Evolutionary conservation across 2,888 invertebrate genomes (phyloP), one percentile per base, ranked within the genome.

Genomic region (Acleris sparsana): DNA sequence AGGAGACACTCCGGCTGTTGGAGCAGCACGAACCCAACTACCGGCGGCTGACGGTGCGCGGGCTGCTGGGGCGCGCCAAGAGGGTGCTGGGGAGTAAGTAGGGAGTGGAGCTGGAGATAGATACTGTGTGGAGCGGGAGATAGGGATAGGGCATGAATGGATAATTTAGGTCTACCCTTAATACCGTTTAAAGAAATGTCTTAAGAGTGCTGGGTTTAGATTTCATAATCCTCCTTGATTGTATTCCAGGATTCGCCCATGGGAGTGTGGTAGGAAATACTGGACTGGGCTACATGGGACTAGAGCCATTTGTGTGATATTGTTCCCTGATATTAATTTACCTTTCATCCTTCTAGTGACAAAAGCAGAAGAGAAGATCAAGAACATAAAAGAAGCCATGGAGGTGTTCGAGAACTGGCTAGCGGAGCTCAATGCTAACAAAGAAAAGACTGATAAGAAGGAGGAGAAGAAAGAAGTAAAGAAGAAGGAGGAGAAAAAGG

Each of bases 351-450:
- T 84, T 77, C n/a, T 87, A 93, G 94, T 95, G 84, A 96, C 95
- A 56, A 95, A 95, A 78, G 95, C 95, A 43, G 94, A 94, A 76
- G 95, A 95, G 22, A 95, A 95, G 79, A 87, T 95, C 66, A 93
- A 94, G 77, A 95, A 95, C 76, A 94, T 96, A 66, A 94, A 94
- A 73, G 95, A 95, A 76, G 95, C 95, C 0, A 94, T 95, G 83
- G 94, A 93, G 51, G 93, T 95, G 22, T 96, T 95, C 75, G 95
- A 95, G 81, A 88, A 93, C 63, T 96, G 95, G 95, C 85, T 95
- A 61, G 92, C 92, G 4, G 93, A 94, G 22, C 89, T 94, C 3
- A 87, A 89, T 44, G 80, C 82, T 68, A 80, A 79, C 68, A 89
- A 90, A 66, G 84, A 86, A 72, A 85, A 84, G 73, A 73, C 76